Conservation (phyloP, 2,113 vertebrate species). For the Diadophis punctatus region DNA sequence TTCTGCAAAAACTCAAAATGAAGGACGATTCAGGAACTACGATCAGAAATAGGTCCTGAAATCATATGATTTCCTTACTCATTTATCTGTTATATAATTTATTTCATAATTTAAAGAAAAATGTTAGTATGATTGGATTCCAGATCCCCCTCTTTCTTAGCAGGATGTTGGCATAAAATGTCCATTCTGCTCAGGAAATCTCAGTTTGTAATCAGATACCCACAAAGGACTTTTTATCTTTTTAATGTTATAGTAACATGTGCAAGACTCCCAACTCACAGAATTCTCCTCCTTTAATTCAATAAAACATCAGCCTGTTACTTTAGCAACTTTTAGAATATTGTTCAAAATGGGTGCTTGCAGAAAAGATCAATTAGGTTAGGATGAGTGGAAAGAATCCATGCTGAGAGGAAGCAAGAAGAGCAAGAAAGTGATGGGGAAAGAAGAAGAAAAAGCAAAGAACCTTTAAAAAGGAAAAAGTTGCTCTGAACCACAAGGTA, state of each 20-base stretch:
- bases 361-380: background rate
- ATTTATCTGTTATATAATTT: background rate
- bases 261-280: background rate
- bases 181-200: background rate
- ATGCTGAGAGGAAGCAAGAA: background rate
- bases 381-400: background rate
- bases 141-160: background rate
- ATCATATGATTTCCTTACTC: background rate
- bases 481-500: background rate
- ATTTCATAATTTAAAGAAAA: background rate
- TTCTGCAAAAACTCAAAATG: background rate
- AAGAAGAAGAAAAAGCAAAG: background rate
- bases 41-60: background rate
- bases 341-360: background rate
- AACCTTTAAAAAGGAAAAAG: background rate
- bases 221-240: background rate
- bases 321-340: background rate
- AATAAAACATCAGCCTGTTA: background rate
- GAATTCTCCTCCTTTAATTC: background rate
- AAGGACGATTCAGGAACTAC: background rate
- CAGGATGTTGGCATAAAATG: background rate
- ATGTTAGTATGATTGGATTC: background rate
- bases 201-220: background rate
- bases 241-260: background rate
- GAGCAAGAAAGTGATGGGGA: background rate